phyloP scores from a whole-genome alignment of 2,113 vertebrate species.

The Stomatorhinus ivindoensis region DNA sequence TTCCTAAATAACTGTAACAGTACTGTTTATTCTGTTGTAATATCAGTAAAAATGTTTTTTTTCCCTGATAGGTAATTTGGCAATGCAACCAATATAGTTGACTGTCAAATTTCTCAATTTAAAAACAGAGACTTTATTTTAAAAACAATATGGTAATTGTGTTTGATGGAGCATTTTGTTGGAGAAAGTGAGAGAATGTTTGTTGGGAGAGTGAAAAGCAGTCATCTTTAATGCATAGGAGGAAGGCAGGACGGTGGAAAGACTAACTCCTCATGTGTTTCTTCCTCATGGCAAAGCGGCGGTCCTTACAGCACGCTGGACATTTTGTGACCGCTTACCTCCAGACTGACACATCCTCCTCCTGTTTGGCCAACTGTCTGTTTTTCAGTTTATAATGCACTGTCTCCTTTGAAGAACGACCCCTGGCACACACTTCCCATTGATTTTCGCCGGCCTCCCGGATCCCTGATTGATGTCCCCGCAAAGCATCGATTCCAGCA shows the following conservation, averaged over 20 bases:
- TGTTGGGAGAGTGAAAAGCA: not conserved
- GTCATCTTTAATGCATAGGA: not conserved
- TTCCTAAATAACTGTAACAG: not conserved
- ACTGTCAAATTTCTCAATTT: not conserved
- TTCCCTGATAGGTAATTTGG: not conserved
- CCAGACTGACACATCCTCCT: not conserved
- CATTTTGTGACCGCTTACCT: not conserved
- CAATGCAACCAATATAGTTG: not conserved
- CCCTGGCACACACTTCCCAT: constrained; percentile 44
- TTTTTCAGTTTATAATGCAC: constrained; percentile 40
- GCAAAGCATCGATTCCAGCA: constrained; percentile 31
- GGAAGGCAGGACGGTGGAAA: not conserved
- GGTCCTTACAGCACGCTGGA: not conserved
- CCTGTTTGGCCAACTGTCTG: constrained; percentile 10
- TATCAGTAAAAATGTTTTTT: not conserved
- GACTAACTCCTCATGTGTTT: not conserved
- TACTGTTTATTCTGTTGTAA: not conserved
- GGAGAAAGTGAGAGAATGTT: not conserved
- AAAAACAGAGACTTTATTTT: not conserved
- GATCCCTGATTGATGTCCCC: constrained; percentile 51
- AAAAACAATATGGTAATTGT: not conserved
- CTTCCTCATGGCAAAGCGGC: not conserved
- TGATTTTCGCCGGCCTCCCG: constrained; percentile 45
- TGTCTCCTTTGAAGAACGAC: constrained; percentile 42
- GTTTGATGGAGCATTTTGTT: not conserved